Evolutionary conservation across 2,113 vertebrate genomes (phyloP).

Genomic region (Sisor rabdophorus): DNA sequence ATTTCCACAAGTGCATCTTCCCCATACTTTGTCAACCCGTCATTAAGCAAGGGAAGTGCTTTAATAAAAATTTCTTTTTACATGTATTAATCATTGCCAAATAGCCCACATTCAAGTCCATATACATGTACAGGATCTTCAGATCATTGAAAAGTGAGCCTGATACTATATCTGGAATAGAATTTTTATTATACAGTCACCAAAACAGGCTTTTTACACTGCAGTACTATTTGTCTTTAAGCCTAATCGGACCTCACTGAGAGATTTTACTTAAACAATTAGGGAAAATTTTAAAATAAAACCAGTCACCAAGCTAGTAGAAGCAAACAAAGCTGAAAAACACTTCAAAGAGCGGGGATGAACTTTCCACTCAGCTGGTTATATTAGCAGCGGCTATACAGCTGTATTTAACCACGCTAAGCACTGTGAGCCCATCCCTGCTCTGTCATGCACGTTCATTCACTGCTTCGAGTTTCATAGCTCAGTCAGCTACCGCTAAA

Average conservation of each 20-base stretch:
- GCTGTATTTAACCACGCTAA: constrained; percentile 46
- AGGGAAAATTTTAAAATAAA: constrained; percentile 3
- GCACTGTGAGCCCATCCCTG: constrained; percentile 37
- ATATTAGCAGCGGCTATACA: constrained; percentile 36
- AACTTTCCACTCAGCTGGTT: constrained; percentile 42
- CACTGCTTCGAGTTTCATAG: constrained; percentile 45
- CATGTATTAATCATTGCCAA: too few species aligned
- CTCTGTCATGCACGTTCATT: constrained; percentile 38
- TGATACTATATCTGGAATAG: too few species aligned
- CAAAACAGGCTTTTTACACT: background rate
- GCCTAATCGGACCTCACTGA: background rate
- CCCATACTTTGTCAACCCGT: too few species aligned
- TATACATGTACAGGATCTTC: too few species aligned
- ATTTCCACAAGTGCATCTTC: too few species aligned
- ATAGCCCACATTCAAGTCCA: too few species aligned
- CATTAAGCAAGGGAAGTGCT: too few species aligned
- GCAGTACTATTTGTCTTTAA: background rate
- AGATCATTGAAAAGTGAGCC: too few species aligned
- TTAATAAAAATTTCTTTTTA: too few species aligned
- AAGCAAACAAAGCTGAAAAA: constrained; percentile 26
- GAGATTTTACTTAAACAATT: constrained; percentile 1
- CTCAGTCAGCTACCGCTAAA: constrained; percentile 65
- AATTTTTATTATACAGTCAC: background rate
- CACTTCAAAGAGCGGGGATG: constrained; percentile 42
- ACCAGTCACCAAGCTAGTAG: constrained; percentile 27